Conservation (phyloP, 1,140 invertebrate genomes). For the Drosophila arawakana region DNA sequence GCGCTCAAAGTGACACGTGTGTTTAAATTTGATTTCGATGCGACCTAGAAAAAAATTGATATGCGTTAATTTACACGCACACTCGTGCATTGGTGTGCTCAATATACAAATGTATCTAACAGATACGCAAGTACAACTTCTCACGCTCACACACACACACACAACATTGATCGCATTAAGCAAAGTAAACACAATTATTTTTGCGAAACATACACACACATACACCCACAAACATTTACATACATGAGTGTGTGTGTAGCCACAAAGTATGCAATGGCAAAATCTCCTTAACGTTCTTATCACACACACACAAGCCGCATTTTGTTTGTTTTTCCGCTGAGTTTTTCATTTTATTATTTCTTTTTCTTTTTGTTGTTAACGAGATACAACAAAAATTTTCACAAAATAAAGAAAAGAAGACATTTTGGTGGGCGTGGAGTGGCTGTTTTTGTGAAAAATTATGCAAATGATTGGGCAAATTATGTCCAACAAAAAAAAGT, state of each 20-base stretch:
- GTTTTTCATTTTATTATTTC: conserved; percentile 38
- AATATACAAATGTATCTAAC: conserved; percentile 16
- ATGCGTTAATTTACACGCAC: conserved; percentile 12
- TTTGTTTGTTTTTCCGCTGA: conserved; percentile 67
- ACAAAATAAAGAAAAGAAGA: conserved; percentile 33
- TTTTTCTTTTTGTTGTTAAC: conserved; percentile 59
- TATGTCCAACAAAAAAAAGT: conserved; percentile 71
- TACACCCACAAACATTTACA: too few species aligned
- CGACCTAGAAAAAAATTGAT: conserved; percentile 12
- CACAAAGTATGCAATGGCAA: conserved; percentile 65
- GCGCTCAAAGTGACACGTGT: conserved; percentile 11
- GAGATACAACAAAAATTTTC: conserved; percentile 51
- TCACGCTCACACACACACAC: conserved; percentile 29
- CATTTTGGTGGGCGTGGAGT: background rate
- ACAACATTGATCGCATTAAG: conserved; percentile 69
- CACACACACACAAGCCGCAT: conserved; percentile 35
- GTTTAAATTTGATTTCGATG: conserved; percentile 17
- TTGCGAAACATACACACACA: conserved; percentile 28
- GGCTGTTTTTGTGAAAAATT: conserved; percentile 71
- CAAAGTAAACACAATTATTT: conserved; percentile 81
- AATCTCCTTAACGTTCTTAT: conserved; percentile 66
- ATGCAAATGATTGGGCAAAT: conserved; percentile 81
- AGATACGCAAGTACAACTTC: conserved; percentile 36
- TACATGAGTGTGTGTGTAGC: conserved; percentile 7
- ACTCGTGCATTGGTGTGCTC: too few species aligned